phyloP scores from a whole-genome alignment of 2,797 vertebrate genomes.

The Coranthus polyacanthus region DNA sequence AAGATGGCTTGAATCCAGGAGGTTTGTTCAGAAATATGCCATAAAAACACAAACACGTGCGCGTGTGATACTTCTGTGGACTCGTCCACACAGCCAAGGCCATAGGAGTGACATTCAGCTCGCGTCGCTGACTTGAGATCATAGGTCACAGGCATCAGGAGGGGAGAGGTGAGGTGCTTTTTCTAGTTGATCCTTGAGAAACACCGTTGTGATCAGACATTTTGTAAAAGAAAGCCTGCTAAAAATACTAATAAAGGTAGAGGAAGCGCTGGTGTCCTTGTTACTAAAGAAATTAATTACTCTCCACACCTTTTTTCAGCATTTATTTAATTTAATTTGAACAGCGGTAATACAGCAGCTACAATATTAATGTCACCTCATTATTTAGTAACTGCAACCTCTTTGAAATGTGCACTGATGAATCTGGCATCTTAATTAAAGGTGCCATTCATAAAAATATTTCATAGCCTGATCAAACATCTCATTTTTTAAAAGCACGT shows the following conservation, averaged over 20 bases:
- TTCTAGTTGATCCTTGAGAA: slow-evolving; percentile 44
- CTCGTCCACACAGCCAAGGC: slow-evolving; percentile 49
- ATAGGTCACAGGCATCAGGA: slow-evolving; percentile 28
- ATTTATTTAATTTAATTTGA: slow-evolving; percentile 68
- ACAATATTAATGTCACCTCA: slow-evolving; percentile 65
- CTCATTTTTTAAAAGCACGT: slow-evolving; percentile 36
- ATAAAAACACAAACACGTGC: slow-evolving; percentile 26
- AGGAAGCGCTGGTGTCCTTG: slow-evolving; percentile 47
- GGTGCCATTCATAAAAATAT: slow-evolving; percentile 58
- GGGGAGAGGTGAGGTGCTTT: neutral
- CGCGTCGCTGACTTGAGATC: slow-evolving; percentile 40
- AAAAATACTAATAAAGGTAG: slow-evolving; percentile 30
- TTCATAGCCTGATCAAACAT: slow-evolving; percentile 55
- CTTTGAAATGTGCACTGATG: slow-evolving; percentile 65
- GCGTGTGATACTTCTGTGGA: slow-evolving; percentile 27
- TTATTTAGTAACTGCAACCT: slow-evolving; percentile 64
- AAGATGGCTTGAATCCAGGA: slow-evolving; percentile 33
- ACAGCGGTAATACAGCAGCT: slow-evolving; percentile 48
- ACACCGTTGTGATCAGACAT: slow-evolving; percentile 33
- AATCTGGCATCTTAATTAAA: slow-evolving; percentile 70
- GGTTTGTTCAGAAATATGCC: slow-evolving; percentile 39
- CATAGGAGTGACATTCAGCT: slow-evolving; percentile 22
- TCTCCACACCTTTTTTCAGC: slow-evolving; percentile 19
- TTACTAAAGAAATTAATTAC: slow-evolving; percentile 64
- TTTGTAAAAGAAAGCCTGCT: slow-evolving; percentile 26